phyloP scores from a whole-genome alignment of 2,888 invertebrate species.

The Gibbula magus region DNA sequence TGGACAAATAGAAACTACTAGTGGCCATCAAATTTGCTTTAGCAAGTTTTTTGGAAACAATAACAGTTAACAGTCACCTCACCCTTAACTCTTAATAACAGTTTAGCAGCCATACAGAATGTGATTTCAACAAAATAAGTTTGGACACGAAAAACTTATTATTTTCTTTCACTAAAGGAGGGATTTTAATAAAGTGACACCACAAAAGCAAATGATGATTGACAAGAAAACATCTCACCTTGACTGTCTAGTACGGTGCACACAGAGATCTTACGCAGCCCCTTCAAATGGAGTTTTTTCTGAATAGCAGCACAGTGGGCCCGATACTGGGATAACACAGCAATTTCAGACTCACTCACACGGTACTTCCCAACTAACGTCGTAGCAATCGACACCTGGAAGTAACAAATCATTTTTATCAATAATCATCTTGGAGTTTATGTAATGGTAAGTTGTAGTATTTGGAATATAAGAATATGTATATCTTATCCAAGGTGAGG shows the following conservation, averaged over 20 bases:
- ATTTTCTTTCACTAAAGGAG: not conserved
- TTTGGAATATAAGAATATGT: too few species aligned
- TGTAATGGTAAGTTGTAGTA: too few species aligned
- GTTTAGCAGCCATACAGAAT: too few species aligned
- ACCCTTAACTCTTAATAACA: too few species aligned
- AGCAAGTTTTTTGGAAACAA: too few species aligned
- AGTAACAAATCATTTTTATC: not conserved
- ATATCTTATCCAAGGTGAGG: too few species aligned
- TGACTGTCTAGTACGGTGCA: conserved; percentile 49
- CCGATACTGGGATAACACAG: conserved; percentile 59
- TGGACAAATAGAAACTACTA: too few species aligned
- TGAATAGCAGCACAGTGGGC: conserved; percentile 60
- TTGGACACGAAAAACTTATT: too few species aligned
- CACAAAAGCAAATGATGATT: too few species aligned
- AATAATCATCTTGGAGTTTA: not conserved
- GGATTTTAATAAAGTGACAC: not conserved
- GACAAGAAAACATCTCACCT: conserved; percentile 47
- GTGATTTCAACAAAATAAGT: too few species aligned
- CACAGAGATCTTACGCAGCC: conserved; percentile 40
- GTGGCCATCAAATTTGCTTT: too few species aligned
- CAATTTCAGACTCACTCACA: conserved; percentile 49
- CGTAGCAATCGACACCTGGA: conserved; percentile 55
- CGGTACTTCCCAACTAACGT: conserved; percentile 52
- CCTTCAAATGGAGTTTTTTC: conserved; percentile 39
- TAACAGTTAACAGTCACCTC: too few species aligned